Evolutionary conservation across 2,888 invertebrate genomes (phyloP).

Genomic region (Cantharis rufa): DNA sequence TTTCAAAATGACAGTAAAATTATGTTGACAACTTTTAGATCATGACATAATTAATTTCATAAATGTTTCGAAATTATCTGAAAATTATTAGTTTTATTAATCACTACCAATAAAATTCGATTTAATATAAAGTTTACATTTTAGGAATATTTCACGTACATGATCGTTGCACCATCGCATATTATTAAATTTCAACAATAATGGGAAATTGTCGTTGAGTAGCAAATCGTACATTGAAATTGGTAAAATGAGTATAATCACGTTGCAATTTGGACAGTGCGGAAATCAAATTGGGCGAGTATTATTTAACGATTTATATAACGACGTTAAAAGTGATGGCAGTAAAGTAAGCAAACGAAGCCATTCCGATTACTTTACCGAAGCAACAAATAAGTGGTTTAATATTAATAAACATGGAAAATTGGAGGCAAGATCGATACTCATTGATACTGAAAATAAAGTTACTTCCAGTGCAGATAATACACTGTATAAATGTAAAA

Average conservation of each 20-base stretch:
- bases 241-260: conserved; percentile 52
- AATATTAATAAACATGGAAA: conserved; percentile 46
- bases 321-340: conserved; percentile 47
- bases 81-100: neutral
- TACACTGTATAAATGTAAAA: conserved; percentile 50
- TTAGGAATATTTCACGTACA: neutral
- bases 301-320: conserved; percentile 53
- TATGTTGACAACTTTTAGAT: neutral
- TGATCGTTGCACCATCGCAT: neutral
- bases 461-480: conserved; percentile 48
- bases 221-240: neutral
- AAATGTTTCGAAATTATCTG: neutral
- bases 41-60: neutral
- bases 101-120: neutral
- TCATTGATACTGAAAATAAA: conserved; percentile 60
- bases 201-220: neutral
- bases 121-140: neutral
- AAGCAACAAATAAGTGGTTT: conserved; percentile 56
- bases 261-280: conserved; percentile 61
- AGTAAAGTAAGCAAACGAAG: conserved; percentile 39
- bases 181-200: neutral
- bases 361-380: conserved; percentile 48
- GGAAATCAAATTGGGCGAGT: conserved; percentile 60
- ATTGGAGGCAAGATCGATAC: conserved; percentile 54
- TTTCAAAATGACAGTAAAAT: neutral